phyloP scores from a whole-genome alignment of 2,888 invertebrate genomes.

The Caenorhabditis panamensis region DNA sequence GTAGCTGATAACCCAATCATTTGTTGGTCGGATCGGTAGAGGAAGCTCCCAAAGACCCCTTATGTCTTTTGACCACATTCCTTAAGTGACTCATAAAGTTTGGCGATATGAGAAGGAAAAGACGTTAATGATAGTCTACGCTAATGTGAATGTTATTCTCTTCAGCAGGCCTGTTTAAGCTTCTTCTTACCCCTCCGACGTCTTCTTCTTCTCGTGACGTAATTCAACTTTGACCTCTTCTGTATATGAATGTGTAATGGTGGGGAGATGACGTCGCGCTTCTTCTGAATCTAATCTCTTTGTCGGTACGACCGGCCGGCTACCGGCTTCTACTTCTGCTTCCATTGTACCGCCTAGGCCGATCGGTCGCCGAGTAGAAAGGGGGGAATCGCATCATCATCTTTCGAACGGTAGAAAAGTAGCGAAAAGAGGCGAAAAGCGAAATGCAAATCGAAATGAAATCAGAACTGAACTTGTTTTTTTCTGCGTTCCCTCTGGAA shows the following conservation, averaged over 20 bases:
- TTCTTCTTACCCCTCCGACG: slow-evolving; percentile 26
- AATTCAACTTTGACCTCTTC: slow-evolving; percentile 53
- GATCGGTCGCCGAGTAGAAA: slow-evolving; percentile 23
- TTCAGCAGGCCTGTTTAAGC: slow-evolving; percentile 46
- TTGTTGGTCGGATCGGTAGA: background rate
- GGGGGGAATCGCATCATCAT: slow-evolving; percentile 3
- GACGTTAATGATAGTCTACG: slow-evolving; percentile 34
- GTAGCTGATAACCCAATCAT: background rate
- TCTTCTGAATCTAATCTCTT: slow-evolving; percentile 30
- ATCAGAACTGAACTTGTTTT: slow-evolving; percentile 35
- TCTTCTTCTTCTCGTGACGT: slow-evolving; percentile 40
- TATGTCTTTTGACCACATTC: slow-evolving; percentile 29
- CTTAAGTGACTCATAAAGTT: slow-evolving; percentile 42
- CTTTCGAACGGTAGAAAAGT: too few relatives aligned
- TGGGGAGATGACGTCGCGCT: slow-evolving; percentile 2
- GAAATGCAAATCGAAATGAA: background rate
- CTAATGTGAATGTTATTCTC: slow-evolving; percentile 43
- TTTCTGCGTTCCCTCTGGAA: slow-evolving; percentile 20
- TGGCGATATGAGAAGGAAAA: slow-evolving; percentile 19
- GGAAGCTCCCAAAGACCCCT: slow-evolving; percentile 3
- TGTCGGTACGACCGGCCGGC: slow-evolving; percentile 13
- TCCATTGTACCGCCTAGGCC: background rate
- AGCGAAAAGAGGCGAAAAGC: background rate
- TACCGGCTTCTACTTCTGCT: slow-evolving; percentile 7
- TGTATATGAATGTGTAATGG: slow-evolving; percentile 37